A percentile compares a stretch with the other conserved stretches of the same genome.
Conservation (phyloP, 2,888 invertebrate species). For the Catonia carolina region DNA sequence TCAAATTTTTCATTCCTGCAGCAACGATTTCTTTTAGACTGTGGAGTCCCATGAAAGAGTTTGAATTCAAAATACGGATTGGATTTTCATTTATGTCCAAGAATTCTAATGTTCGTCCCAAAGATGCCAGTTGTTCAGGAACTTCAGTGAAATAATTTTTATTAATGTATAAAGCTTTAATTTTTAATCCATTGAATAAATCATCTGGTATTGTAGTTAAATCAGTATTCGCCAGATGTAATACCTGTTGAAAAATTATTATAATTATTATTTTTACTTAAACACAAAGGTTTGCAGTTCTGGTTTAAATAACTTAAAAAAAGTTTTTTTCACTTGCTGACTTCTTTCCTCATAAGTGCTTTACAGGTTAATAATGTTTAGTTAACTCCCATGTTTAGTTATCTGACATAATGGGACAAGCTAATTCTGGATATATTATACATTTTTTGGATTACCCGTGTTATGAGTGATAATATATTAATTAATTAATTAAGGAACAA, state of each 20-base stretch:
- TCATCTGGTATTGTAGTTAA: not conserved
- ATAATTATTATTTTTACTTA: no score
- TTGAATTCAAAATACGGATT: not conserved
- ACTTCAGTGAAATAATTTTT: not conserved
- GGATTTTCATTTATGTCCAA: slow-evolving; percentile 1
- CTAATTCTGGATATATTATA: no score
- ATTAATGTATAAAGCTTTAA: not conserved
- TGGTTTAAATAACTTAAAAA: not conserved
- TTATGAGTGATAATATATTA: no score
- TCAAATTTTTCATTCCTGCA: not conserved
- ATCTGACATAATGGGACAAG: no score
- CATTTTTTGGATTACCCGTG: no score
- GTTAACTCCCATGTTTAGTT: no score
- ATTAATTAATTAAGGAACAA: no score
- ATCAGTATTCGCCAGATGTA: not conserved
- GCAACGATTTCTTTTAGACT: slow-evolving; percentile 4
- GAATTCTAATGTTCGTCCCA: not conserved
- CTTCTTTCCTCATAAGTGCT: no score
- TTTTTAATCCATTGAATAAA: not conserved
- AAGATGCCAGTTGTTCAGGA: not conserved
- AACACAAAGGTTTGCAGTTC: not conserved
- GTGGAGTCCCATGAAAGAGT: not conserved
- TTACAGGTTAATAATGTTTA: no score
- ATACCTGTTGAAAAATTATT: not conserved
- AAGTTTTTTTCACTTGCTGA: no score